Evolutionary conservation across 2,113 vertebrate genomes (phyloP), one percentile per base, ranked within the genome.

Genomic region (Circaetus gallicus): DNA sequence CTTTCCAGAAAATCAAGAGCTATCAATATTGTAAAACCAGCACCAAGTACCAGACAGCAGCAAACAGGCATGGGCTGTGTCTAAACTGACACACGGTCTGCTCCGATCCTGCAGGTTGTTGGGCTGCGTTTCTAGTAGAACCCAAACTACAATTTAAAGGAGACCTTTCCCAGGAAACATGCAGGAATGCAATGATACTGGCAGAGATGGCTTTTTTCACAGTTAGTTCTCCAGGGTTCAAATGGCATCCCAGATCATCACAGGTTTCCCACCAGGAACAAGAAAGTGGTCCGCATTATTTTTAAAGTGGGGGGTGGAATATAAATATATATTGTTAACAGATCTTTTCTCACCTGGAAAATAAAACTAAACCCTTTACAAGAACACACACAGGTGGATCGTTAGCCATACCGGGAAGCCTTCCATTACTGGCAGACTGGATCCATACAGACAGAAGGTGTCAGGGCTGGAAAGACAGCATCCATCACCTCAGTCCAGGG

Each of bases 281-380:
- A 26, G 14, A 19, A 73, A 70, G 19, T 3, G 28, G 28, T 42
- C n/a, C 4, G 2, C 1, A 5, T 29, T 67, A 77, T 62, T 81
- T 84, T 62, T 67, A 11, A 84, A 50, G 42, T 0, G 58, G 32
- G 50, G 0, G 1, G 11, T 16, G 63, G 47, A 1, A 42, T 2
- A 74, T 24, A 26, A 9, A 31, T 10, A 26, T 38, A 52, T 31
- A 20, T 20, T 1, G 13, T 32, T 13, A 55, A 34, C 6, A 67
- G 15, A 45, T 20, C 55, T 70, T 79, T 32, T 83, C 45, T 50
- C 36, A 62, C 6, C 36, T 56, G 49, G 25, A 74, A 66, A 9
- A 47, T 26, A 82, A 86, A 90, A 22, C 8, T 11, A 76, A 74
- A 79, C 31, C 6, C 11, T 78, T 62, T 21, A 53, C 34, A 89